Conservation (phyloP, 2,113 vertebrate species). For the Colinus virginianus region DNA sequence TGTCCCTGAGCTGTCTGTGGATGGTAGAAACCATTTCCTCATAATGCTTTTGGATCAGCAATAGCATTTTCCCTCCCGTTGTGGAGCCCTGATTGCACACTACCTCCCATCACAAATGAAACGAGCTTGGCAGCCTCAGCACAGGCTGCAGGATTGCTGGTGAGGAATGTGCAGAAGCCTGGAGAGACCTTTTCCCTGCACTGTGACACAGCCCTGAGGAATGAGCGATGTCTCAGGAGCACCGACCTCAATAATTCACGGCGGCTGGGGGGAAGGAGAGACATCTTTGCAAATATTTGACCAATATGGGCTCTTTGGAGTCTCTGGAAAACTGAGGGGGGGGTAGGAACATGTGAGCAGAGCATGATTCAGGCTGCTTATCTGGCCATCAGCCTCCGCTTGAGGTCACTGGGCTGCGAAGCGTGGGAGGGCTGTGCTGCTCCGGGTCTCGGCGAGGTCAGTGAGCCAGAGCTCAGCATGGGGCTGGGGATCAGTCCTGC, state of each 20-base stretch:
- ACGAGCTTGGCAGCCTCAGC: not conserved
- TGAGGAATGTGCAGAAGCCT: not conserved
- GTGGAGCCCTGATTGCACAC: not conserved
- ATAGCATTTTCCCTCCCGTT: constrained; percentile 15
- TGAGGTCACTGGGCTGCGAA: constrained; percentile 4
- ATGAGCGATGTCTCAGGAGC: not conserved
- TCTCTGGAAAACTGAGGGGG: not conserved
- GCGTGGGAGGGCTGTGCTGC: not conserved
- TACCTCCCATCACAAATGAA: not conserved
- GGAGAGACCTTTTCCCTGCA: not conserved
- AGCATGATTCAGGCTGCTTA: constrained; percentile 8
- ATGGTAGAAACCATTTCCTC: constrained; percentile 12
- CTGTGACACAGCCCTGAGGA: not conserved
- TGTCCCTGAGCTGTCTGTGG: not conserved
- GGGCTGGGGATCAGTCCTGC: not conserved
- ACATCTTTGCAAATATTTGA: not conserved
- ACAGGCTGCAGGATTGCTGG: not conserved
- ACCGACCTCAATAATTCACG: not conserved
- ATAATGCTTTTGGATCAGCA: not conserved
- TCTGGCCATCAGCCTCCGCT: not conserved
- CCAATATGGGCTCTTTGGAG: not conserved
- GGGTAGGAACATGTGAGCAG: not conserved
- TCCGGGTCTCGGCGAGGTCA: not conserved
- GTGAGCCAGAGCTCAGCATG: not conserved
- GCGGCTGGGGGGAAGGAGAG: not conserved